A percentile compares a stretch with the other conserved stretches of the same genome.
phyloP scores from a whole-genome alignment of 2,888 invertebrate species.

The Tipula helvola region DNA sequence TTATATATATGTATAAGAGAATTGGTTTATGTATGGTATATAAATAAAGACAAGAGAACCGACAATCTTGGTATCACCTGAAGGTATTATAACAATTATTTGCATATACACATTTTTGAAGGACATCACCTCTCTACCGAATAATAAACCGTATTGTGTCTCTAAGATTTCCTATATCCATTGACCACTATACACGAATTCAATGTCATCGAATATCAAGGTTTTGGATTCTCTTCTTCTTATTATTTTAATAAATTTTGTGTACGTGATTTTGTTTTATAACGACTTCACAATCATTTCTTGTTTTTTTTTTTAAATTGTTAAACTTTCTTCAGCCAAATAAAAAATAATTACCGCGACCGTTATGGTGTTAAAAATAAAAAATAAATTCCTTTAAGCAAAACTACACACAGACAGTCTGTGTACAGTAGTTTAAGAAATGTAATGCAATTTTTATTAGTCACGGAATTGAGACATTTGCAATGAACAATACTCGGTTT shows the following conservation, averaged over 20 bases:
- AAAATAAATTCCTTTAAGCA: not conserved
- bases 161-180: not conserved
- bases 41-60: not conserved
- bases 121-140: not conserved
- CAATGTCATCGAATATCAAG: not conserved
- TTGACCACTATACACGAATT: not conserved
- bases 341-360: not conserved
- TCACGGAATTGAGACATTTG: not conserved
- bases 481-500: not conserved
- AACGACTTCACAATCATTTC: not conserved
- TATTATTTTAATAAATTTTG: not conserved
- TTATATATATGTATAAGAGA: not conserved
- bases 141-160: not conserved
- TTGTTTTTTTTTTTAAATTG: not conserved
- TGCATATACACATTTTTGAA: not conserved
- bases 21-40: too few species aligned
- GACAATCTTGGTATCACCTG: not conserved
- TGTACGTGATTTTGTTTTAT: not conserved
- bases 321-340: not conserved
- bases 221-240: not conserved
- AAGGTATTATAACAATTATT: not conserved
- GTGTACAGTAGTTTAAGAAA: not conserved
- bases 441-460: not conserved
- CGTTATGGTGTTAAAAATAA: not conserved
- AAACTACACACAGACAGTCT: not conserved